Evolutionary conservation across 2,797 vertebrate species (phyloP).

Genomic region (Tachyglossus aculeatus): DNA sequence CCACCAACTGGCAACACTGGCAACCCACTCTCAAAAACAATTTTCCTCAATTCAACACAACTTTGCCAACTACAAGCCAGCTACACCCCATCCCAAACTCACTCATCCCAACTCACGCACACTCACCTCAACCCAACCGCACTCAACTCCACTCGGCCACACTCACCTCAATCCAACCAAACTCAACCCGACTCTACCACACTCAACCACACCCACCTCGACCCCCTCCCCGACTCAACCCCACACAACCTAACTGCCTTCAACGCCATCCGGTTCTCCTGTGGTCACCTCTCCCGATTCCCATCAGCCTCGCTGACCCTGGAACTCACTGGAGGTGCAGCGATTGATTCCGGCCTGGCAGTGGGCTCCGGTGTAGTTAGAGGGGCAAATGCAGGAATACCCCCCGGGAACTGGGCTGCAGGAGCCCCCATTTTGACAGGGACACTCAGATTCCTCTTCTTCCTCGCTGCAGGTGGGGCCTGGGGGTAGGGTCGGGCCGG

Average conservation of each 20-base stretch:
- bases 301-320: too few relatives aligned
- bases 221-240: not conserved
- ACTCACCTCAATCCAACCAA: too few relatives aligned
- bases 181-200: not conserved
- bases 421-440: slow-evolving; percentile 57
- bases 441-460: slow-evolving; percentile 80
- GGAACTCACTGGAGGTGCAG: slow-evolving; percentile 59
- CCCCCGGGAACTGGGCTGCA: slow-evolving; percentile 45
- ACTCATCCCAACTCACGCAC: too few relatives aligned
- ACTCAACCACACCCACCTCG: not conserved
- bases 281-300: too few relatives aligned
- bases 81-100: too few relatives aligned
- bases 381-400: slow-evolving; percentile 52
- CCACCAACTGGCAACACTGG: not conserved
- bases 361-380: slow-evolving; percentile 39
- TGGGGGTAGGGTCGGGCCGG: not conserved
- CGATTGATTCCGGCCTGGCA: slow-evolving; percentile 42
- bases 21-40: not conserved
- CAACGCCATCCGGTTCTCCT: not conserved
- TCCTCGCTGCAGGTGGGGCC: slow-evolving; percentile 79
- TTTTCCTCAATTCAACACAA: not conserved
- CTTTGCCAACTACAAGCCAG: too few relatives aligned
- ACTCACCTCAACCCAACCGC: too few relatives aligned
- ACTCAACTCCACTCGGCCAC: too few relatives aligned
- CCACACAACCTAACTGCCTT: not conserved